A percentile compares a stretch with the other conserved stretches of the same genome.
These are phyloP conservation scores for Artemia sinica DNA, from an alignment of 2,888 invertebrate species.

Conservation along the genomic window DNA sequence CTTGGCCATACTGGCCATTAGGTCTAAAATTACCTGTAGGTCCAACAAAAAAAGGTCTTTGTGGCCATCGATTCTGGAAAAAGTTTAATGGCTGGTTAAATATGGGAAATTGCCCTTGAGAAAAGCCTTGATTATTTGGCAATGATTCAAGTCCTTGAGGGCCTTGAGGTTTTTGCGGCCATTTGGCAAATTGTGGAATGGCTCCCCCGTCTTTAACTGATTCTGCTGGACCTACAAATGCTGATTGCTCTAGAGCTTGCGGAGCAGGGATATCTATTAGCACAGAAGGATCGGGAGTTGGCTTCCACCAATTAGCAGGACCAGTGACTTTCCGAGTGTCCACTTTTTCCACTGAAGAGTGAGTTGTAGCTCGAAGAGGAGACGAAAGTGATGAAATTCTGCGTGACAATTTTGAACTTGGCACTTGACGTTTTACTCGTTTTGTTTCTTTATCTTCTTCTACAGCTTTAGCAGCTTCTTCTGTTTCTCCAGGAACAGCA, in stretches of 20 bases:
- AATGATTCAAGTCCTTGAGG: too few species aligned
- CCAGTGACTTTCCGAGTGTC: neutral
- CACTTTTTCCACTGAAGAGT: neutral
- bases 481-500: neutral
- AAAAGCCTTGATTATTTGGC: too few species aligned
- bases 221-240: too few species aligned
- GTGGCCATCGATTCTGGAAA: too few species aligned
- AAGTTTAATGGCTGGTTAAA: too few species aligned
- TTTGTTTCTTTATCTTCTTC: neutral
- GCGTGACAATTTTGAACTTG: neutral
- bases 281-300: neutral
- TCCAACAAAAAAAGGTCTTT: too few species aligned
- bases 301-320: slow-evolving; percentile 11
- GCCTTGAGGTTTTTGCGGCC: too few species aligned
- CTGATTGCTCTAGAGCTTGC: too few species aligned
- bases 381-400: neutral
- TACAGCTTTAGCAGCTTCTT: neutral
- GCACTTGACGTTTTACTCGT: neutral
- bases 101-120: too few species aligned
- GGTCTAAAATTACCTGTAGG: too few species aligned
- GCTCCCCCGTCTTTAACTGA: too few species aligned
- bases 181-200: too few species aligned
- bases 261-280: neutral
- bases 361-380: neutral
- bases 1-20: neutral